Evolutionary conservation across 92 coral and sea anemone genomes (phyloP).

Genomic region (Montipora capitata): DNA sequence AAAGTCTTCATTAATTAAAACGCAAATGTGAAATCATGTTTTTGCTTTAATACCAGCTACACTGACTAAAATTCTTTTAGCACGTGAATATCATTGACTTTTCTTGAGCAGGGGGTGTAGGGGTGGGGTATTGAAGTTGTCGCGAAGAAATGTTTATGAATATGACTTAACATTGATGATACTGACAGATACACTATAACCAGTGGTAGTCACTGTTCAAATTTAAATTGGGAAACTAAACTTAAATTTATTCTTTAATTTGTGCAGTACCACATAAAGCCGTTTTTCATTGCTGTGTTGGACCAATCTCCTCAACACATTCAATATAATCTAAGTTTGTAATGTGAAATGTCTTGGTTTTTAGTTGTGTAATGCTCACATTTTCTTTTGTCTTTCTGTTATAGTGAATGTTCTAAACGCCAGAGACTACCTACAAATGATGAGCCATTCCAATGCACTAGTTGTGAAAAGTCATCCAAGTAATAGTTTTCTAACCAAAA

Average conservation of each 20-base stretch:
- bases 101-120: neutral
- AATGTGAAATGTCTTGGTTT: neutral
- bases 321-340: neutral
- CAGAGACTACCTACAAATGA: neutral
- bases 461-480: neutral
- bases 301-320: neutral
- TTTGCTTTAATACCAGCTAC: neutral
- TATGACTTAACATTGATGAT: neutral
- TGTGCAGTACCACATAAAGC: neutral
- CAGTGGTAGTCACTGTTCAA: neutral
- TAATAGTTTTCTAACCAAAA: neutral
- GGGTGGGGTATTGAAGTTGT: neutral
- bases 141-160: neutral
- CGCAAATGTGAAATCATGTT: neutral
- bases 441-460: neutral
- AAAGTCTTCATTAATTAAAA: neutral
- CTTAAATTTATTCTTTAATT: neutral
- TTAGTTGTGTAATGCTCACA: neutral
- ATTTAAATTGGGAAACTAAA: neutral
- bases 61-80: conserved; percentile 3
- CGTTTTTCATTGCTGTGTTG: neutral
- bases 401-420: neutral
- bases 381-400: neutral
- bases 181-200: neutral
- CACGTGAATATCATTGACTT: conserved; percentile 3